These are phyloP conservation scores for Rachycentron canadum DNA, from an alignment of 2,797 vertebrate species.

Conservation along the genomic window DNA sequence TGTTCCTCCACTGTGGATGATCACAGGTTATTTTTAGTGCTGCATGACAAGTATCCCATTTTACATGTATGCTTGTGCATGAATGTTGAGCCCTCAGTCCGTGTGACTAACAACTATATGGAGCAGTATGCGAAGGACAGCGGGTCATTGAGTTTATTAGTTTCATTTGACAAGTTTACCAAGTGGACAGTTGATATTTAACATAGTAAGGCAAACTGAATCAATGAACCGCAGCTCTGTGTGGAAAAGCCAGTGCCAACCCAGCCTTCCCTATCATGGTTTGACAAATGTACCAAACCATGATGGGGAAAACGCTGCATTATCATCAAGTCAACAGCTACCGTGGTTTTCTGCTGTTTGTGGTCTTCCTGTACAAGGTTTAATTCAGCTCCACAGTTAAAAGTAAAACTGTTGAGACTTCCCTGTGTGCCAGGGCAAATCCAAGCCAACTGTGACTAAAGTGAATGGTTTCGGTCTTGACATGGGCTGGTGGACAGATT, in stretches of 20 bases:
- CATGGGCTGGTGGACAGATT: slow-evolving; percentile 21
- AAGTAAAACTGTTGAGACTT: slow-evolving; percentile 38
- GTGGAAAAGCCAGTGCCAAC: slow-evolving; percentile 33
- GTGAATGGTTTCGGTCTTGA: slow-evolving; percentile 35
- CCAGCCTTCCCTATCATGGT: slow-evolving; percentile 31
- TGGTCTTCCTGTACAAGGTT: slow-evolving; percentile 50
- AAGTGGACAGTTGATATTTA: slow-evolving; percentile 49
- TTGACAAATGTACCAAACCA: slow-evolving; percentile 57
- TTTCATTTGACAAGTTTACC: slow-evolving; percentile 32
- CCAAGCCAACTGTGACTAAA: slow-evolving; percentile 60
- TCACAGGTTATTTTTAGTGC: slow-evolving; percentile 63
- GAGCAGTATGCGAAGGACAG: slow-evolving; percentile 9
- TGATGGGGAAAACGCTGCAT: slow-evolving; percentile 42
- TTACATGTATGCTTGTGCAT: slow-evolving; percentile 53
- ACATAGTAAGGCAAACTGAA: slow-evolving; percentile 45
- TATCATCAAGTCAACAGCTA: slow-evolving; percentile 44
- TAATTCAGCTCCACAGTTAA: slow-evolving; percentile 45
- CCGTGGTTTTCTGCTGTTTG: slow-evolving; percentile 42
- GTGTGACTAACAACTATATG: slow-evolving; percentile 15
- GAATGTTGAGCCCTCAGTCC: slow-evolving; percentile 26
- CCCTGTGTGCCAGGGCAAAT: slow-evolving; percentile 43
- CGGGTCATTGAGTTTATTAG: slow-evolving; percentile 23
- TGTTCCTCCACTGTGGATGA: slow-evolving; percentile 30
- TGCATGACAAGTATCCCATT: slow-evolving; percentile 48
- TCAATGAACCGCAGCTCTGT: slow-evolving; percentile 49